Base-by-base conservation (phyloP, 2,888 invertebrate species). In the Leucophora obtusa region DNA sequence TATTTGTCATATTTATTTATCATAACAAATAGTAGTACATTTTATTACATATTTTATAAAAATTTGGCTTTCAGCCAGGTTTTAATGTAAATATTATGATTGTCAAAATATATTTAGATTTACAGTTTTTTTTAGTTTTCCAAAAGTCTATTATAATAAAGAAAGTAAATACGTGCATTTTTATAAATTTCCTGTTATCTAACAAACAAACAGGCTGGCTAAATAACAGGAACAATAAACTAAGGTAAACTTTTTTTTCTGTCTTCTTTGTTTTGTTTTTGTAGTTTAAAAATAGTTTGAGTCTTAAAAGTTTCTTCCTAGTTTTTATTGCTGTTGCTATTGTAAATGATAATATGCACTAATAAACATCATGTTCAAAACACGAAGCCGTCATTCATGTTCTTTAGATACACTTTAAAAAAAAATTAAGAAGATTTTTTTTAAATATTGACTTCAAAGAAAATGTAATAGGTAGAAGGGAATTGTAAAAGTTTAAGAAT, bases 221-320 rank as follows among this genome's bases (percentile, higher is more conserved):
- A 73, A 54, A 60, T 56, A 76, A 76, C 72, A 58, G 80, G 71
- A 72, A 81, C 66, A 77, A 77, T 65, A 77, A 70, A 77, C 76
- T 76, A 58, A 21, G 28, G 24, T 62, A 62, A 43, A 62, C 47
- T 28, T 62, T 50, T 50, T 24, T 62, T 10, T 38, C 11, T 38
- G 43, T n/a, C 43, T 47, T 47, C 43, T n/a, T 47, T 47, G 43
- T 47, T 47, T 47, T 14, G 1, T 11, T 38, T 38, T 38, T 38
- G 14, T 47, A 47, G 5, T 47, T 47, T 47, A 47, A n/a, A 47
- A 47, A 47, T 47, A 47, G 43, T 47, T 47, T 47, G n/a, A 47
- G 17, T 21, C 21, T 35, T 56, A 35, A 35, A 18, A 21, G 43
- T 21, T 28, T 17, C 51, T 50, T 62, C 63, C 14, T 62, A 54